Evolutionary conservation across 2,113 vertebrate genomes (phyloP).

Genomic region (Nibea coibor): DNA sequence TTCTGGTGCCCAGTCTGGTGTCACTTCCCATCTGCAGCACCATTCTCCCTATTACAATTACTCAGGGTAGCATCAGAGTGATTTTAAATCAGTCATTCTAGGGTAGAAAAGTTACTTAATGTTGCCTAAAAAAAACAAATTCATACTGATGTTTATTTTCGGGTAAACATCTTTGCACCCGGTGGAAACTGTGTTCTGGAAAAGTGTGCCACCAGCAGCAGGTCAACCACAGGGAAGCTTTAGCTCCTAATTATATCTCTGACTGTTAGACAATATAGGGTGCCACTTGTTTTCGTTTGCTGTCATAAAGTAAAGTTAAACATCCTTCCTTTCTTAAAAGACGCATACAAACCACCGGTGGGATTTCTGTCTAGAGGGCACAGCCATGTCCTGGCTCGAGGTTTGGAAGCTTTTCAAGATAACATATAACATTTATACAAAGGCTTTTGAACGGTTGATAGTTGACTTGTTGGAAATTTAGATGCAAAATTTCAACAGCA

Average conservation of each 20-base stretch:
- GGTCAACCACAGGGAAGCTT: conserved; percentile 22
- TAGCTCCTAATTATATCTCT: conserved; percentile 6
- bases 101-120: too few species aligned
- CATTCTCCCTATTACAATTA: too few species aligned
- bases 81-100: too few species aligned
- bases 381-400: background rate
- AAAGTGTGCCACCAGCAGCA: background rate
- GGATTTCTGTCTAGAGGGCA: background rate
- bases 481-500: conserved; percentile 18
- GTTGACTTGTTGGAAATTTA: conserved; percentile 10
- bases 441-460: background rate
- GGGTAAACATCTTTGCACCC: background rate
- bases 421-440: background rate
- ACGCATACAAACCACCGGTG: background rate
- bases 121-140: too few species aligned
- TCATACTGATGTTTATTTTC: conserved; percentile 9
- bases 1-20: too few species aligned
- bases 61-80: too few species aligned
- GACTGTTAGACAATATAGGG: conserved; percentile 14
- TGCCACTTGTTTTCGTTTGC: background rate
- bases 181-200: background rate
- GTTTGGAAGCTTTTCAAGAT: background rate
- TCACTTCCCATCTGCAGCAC: too few species aligned
- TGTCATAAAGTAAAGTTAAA: conserved; percentile 11
- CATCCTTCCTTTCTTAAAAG: background rate